Percentiles rank a stretch among this genome's conserved stretches.
Conservation (phyloP, 2,113 vertebrate species). For the Zingel zingel region DNA sequence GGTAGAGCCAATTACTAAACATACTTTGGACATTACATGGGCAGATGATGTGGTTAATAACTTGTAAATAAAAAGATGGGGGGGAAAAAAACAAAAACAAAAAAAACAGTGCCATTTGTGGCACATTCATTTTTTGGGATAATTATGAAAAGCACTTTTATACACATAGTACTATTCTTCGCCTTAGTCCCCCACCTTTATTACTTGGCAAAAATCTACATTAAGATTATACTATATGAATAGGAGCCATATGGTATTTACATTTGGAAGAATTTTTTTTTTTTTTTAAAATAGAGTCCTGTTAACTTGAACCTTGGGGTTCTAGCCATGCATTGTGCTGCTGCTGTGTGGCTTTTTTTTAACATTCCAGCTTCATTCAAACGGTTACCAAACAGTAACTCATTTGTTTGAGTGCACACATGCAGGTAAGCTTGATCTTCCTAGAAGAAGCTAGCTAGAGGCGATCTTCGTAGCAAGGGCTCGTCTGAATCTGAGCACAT, state of each 20-base stretch:
- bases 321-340: slow-evolving; percentile 76
- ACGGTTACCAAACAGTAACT: slow-evolving; percentile 46
- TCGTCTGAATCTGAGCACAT: slow-evolving; percentile 51
- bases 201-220: slow-evolving; percentile 77
- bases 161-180: slow-evolving; percentile 69
- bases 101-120: slow-evolving; percentile 26
- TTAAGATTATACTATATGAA: slow-evolving; percentile 79
- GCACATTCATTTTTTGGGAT: slow-evolving; percentile 53
- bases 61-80: slow-evolving; percentile 41
- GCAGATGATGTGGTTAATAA: slow-evolving; percentile 37
- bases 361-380: slow-evolving; percentile 69
- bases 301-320: slow-evolving; percentile 65
- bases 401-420: slow-evolving; percentile 50
- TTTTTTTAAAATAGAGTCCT: slow-evolving; percentile 63
- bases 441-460: slow-evolving; percentile 63
- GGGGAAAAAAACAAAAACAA: too few species aligned
- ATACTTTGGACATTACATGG: slow-evolving; percentile 25
- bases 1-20: slow-evolving; percentile 34
- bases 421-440: slow-evolving; percentile 63
- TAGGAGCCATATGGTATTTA: slow-evolving; percentile 80
- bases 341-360: slow-evolving; percentile 64
- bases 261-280: slow-evolving; percentile 52
- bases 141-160: slow-evolving; percentile 76
- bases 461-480: slow-evolving; percentile 50
- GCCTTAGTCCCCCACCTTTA: slow-evolving; percentile 53